Conservation (phyloP, 2,797 vertebrate genomes). For the Coregonus ussuriensis region DNA sequence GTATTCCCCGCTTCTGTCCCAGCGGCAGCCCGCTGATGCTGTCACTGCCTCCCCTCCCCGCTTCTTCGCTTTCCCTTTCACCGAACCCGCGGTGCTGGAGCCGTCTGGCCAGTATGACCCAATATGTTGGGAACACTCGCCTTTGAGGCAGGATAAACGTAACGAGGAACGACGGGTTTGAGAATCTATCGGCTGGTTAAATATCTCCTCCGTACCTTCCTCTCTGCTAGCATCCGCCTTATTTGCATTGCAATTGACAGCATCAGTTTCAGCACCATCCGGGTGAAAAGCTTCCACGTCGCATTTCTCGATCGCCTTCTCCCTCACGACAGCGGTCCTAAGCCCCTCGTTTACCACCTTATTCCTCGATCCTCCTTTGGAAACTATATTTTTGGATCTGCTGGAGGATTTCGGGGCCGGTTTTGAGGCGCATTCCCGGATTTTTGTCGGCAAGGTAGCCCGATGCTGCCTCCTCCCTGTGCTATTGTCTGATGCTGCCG, state of each 20-base stretch:
- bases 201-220: slow-evolving; percentile 47
- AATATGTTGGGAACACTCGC: slow-evolving; percentile 7
- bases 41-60: slow-evolving; percentile 37
- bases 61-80: slow-evolving; percentile 61
- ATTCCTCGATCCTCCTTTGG: slow-evolving; percentile 22
- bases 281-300: slow-evolving; percentile 78
- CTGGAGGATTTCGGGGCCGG: slow-evolving; percentile 43
- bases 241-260: slow-evolving; percentile 36
- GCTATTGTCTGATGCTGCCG: slow-evolving; percentile 44
- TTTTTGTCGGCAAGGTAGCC: slow-evolving; percentile 73
- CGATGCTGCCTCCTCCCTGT: slow-evolving; percentile 70
- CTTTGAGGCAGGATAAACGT: slow-evolving; percentile 34
- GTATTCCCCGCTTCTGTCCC: slow-evolving; percentile 45
- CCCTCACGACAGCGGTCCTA: slow-evolving; percentile 46
- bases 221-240: slow-evolving; percentile 71
- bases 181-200: slow-evolving; percentile 39
- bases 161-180: slow-evolving; percentile 57
- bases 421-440: slow-evolving; percentile 61
- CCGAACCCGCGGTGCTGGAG: slow-evolving; percentile 1
- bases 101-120: neutral
- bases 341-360: slow-evolving; percentile 12
- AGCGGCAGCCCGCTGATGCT: neutral
- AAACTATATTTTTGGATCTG: slow-evolving; percentile 24
- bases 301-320: slow-evolving; percentile 59
- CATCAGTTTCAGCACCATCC: slow-evolving; percentile 84